These are phyloP conservation scores for Apamea anceps DNA, from an alignment of 2,888 invertebrate species.

Conservation along the genomic window DNA sequence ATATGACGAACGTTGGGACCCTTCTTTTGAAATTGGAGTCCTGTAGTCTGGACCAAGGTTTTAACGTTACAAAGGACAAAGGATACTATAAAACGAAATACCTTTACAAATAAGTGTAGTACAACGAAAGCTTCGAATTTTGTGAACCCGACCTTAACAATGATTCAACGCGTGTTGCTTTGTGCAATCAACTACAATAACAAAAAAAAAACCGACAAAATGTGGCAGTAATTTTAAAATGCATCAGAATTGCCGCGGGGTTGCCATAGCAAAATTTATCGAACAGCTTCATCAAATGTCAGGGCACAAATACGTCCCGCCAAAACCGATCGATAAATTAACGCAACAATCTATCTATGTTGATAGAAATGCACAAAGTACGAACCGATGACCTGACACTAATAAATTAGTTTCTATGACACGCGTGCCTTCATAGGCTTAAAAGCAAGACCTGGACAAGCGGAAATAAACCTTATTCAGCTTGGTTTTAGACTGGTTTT, in stretches of 20 bases:
- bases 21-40: constrained; percentile 43
- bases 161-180: neutral
- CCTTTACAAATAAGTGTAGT: neutral
- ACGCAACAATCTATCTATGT: constrained; percentile 38
- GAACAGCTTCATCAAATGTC: constrained; percentile 17
- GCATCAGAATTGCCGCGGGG: neutral
- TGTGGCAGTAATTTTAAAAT: neutral
- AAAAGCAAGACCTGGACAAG: constrained; percentile 10
- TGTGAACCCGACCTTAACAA: neutral
- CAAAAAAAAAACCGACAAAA: neutral
- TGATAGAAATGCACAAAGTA: constrained; percentile 60
- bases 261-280: constrained; percentile 15
- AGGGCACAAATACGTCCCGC: constrained; percentile 18
- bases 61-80: constrained; percentile 20
- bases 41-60: constrained; percentile 12
- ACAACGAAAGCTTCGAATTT: neutral
- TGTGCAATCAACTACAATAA: neutral
- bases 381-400: constrained; percentile 66
- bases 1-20: constrained; percentile 38
- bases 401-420: constrained; percentile 66
- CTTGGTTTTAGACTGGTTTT: constrained; percentile 21
- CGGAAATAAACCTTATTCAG: constrained; percentile 32
- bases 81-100: constrained; percentile 6
- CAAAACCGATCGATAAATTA: constrained; percentile 50
- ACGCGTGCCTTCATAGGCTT: constrained; percentile 47